Evolutionary conservation across 2,888 invertebrate genomes (phyloP).

Genomic region (Actias luna): DNA sequence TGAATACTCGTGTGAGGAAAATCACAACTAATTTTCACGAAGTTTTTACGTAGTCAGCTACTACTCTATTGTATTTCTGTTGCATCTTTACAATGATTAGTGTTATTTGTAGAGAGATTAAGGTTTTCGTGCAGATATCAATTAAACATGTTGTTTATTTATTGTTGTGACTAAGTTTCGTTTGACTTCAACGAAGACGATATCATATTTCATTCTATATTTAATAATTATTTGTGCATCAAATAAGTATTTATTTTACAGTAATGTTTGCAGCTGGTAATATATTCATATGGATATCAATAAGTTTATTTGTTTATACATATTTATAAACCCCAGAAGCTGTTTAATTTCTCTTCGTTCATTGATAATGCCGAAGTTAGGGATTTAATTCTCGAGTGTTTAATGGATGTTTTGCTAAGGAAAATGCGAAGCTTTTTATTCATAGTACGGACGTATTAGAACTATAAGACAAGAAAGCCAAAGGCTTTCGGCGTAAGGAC

Average conservation of each 20-base stretch:
- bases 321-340: background rate
- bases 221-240: background rate
- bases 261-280: background rate
- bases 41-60: background rate
- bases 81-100: background rate
- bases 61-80: background rate
- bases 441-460: no score
- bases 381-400: background rate
- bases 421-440: no score
- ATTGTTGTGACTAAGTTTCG: background rate
- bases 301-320: background rate
- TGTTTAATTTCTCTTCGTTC: slow-evolving; percentile 1
- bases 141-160: background rate
- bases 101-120: no score
- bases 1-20: background rate
- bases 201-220: slow-evolving; percentile 6
- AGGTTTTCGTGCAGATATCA: no score
- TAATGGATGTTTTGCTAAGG: background rate
- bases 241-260: background rate
- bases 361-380: background rate
- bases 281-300: background rate
- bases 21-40: background rate
- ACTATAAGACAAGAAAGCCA: background rate
- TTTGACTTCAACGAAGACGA: background rate
- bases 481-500: background rate